These are phyloP conservation scores for Danio tinwini DNA, from an alignment of 2,797 vertebrate species.

Conservation along the genomic window DNA sequence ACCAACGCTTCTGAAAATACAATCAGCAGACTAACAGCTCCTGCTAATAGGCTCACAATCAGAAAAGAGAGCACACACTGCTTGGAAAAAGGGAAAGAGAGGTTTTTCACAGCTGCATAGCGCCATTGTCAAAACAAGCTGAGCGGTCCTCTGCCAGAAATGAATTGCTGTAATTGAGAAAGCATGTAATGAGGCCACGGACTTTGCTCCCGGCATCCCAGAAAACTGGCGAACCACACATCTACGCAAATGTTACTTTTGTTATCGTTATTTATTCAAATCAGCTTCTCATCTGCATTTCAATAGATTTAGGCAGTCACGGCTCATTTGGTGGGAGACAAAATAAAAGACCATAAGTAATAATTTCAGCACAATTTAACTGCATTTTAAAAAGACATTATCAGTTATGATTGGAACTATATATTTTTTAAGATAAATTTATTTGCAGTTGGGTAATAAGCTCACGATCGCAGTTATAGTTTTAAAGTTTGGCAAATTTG, in stretches of 20 bases:
- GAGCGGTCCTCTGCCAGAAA: conserved; percentile 50
- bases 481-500: not conserved
- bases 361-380: not conserved
- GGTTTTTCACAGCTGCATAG: conserved; percentile 54
- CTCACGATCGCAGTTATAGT: no score
- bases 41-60: conserved; percentile 28
- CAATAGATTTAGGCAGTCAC: conserved; percentile 10
- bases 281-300: conserved; percentile 17
- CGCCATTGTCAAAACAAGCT: conserved; percentile 23
- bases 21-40: conserved; percentile 16
- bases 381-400: not conserved
- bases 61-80: not conserved
- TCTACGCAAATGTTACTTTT: not conserved
- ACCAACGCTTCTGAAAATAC: conserved; percentile 17
- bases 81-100: conserved; percentile 14
- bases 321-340: not conserved
- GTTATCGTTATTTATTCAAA: conserved; percentile 18
- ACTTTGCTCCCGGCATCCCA: conserved; percentile 31
- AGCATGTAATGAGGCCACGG: conserved; percentile 44
- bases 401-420: not conserved
- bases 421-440: not conserved
- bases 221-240: conserved; percentile 33
- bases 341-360: not conserved
- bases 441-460: no score
- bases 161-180: conserved; percentile 58